Percentiles rank a stretch among this genome's conserved stretches.
phyloP scores from a whole-genome alignment of 2,797 vertebrate genomes.

The Chloroceryle amazona region DNA sequence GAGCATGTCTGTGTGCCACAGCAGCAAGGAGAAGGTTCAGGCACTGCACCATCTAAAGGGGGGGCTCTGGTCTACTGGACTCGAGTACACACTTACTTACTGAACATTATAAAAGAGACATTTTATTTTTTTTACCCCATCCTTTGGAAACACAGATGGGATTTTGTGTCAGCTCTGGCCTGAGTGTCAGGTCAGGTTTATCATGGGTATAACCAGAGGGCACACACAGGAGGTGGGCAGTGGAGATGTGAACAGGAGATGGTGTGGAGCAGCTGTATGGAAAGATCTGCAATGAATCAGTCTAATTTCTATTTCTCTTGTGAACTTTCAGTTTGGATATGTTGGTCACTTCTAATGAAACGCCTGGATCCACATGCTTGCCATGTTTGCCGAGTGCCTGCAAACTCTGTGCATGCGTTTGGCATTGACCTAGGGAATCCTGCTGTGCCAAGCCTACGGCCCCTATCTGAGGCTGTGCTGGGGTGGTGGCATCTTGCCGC shows the following conservation, averaged over 20 bases:
- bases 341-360: not conserved
- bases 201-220: not conserved
- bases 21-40: not conserved
- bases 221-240: not conserved
- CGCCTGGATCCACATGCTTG: not conserved
- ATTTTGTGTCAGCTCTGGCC: not conserved
- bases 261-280: not conserved
- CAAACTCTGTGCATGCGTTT: not conserved
- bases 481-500: fast-evolving
- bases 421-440: not conserved
- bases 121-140: fast-evolving
- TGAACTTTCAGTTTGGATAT: not conserved
- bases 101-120: not conserved
- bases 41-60: not conserved
- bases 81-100: not conserved
- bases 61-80: not conserved
- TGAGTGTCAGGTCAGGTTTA: not conserved
- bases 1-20: not conserved
- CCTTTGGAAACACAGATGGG: not conserved
- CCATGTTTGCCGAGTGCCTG: not conserved
- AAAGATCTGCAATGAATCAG: not conserved
- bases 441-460: not conserved
- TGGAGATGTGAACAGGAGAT: not conserved
- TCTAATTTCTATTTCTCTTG: not conserved
- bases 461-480: not conserved